Evolutionary conservation across 2,888 invertebrate genomes (phyloP).

Genomic region (Ennomos fuscantarius): DNA sequence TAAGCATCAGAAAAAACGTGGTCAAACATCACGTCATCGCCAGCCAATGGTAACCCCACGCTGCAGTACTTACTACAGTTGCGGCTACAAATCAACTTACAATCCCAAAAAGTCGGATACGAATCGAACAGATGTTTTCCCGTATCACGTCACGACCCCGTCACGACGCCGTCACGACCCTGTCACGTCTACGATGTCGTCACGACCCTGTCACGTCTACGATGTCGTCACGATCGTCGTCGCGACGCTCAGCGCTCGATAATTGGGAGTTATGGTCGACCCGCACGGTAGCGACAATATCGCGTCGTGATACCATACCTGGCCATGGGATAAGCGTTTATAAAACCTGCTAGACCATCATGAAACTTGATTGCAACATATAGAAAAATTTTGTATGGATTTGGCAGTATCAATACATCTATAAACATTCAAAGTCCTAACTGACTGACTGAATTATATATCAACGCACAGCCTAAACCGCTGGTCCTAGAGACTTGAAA

Average conservation of each 20-base stretch:
- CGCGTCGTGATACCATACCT: constrained; percentile 1
- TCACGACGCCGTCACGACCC: constrained; percentile 12
- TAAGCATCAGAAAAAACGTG: no score
- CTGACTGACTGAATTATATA: no score
- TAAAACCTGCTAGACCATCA: no score
- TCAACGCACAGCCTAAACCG: no score
- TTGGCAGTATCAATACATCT: no score
- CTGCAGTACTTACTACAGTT: no score
- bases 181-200: constrained; percentile 8
- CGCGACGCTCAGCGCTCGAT: constrained; percentile 14
- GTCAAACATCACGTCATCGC: no score
- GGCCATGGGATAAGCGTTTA: constrained; percentile 2
- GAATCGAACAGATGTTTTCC: constrained; percentile 17
- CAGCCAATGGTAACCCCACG: no score
- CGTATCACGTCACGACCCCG: constrained; percentile 8
- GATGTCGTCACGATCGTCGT: constrained; percentile 10
- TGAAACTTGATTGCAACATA: no score
- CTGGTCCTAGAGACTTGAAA: no score
- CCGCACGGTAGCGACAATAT: constrained; percentile 19
- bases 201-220: constrained; percentile 8
- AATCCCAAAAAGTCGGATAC: neutral
- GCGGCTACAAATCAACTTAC: neutral
- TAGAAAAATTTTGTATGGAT: no score
- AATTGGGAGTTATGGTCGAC: constrained; percentile 30
- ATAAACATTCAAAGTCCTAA: no score